Evolutionary conservation across 2,888 invertebrate genomes (phyloP).

Genomic region (Shargacucullia verbasci): DNA sequence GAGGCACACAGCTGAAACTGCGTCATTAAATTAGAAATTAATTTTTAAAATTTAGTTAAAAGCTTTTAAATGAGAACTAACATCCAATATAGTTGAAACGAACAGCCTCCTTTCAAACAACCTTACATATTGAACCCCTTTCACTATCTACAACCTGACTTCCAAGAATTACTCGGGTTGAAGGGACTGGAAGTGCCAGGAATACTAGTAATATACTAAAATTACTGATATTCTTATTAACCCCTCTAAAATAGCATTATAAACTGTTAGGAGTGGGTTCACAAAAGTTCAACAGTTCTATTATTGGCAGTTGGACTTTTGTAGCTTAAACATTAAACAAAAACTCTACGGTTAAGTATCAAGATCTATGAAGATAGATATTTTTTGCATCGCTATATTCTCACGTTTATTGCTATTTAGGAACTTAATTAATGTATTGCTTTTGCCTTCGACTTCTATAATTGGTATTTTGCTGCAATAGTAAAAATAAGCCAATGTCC

Average conservation of each 20-base stretch:
- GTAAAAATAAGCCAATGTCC: no score
- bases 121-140: not conserved
- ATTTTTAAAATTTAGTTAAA: no score
- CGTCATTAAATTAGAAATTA: no score
- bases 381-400: conserved; percentile 2
- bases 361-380: conserved; percentile 8
- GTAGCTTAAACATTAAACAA: not conserved
- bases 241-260: not conserved
- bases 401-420: no score
- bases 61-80: no score
- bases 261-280: not conserved
- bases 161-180: not conserved
- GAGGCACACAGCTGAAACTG: no score
- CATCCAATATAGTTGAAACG: not conserved
- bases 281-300: not conserved
- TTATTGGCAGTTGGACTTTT: not conserved
- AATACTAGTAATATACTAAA: conserved; percentile 5
- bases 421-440: no score
- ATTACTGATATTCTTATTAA: conserved; percentile 6
- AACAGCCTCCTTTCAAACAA: conserved; percentile 14
- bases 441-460: no score
- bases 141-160: conserved; percentile 2
- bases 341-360: not conserved
- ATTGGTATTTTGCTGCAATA: no score
- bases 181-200: not conserved